phyloP scores from a whole-genome alignment of 2,888 invertebrate species.

The Mactromeris polynyma region DNA sequence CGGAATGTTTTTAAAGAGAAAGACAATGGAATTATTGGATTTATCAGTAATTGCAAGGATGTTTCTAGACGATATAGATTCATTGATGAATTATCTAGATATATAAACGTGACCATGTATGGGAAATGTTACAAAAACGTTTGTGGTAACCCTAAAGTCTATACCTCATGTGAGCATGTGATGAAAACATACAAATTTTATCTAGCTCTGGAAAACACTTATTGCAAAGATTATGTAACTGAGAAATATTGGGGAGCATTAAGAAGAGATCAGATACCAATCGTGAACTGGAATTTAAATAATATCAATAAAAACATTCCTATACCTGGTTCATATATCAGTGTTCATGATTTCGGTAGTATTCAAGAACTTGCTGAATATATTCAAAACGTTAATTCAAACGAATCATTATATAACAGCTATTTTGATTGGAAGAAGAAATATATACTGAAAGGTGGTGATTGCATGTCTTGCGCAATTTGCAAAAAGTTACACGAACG shows the following conservation, averaged over 20 bases:
- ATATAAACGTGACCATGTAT: constrained; percentile 53
- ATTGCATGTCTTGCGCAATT: constrained; percentile 9
- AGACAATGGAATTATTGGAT: constrained; percentile 45
- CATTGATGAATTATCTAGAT: no score
- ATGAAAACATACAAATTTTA: constrained; percentile 58
- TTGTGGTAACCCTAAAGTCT: constrained; percentile 16
- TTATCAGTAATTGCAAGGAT: constrained; percentile 61
- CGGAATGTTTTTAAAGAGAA: constrained; percentile 52
- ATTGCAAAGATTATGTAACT: constrained; percentile 61
- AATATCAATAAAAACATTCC: constrained; percentile 16
- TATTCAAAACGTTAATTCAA: constrained; percentile 35
- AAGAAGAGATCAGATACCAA: no score
- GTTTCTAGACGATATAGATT: no score
- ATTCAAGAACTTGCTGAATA: constrained; percentile 40
- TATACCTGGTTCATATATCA: constrained; percentile 62
- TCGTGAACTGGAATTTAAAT: no score
- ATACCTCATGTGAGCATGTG: constrained; percentile 29
- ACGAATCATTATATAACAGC: constrained; percentile 61
- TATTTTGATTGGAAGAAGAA: constrained; percentile 66
- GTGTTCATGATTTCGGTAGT: constrained; percentile 54
- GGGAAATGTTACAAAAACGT: constrained; percentile 52
- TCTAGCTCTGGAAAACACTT: constrained; percentile 59
- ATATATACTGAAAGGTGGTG: constrained; percentile 29
- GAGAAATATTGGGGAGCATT: constrained; percentile 64
- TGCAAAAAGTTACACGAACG: constrained; percentile 71